phyloP scores from a whole-genome alignment of 2,797 vertebrate genomes.

The Anniella stebbinsi region DNA sequence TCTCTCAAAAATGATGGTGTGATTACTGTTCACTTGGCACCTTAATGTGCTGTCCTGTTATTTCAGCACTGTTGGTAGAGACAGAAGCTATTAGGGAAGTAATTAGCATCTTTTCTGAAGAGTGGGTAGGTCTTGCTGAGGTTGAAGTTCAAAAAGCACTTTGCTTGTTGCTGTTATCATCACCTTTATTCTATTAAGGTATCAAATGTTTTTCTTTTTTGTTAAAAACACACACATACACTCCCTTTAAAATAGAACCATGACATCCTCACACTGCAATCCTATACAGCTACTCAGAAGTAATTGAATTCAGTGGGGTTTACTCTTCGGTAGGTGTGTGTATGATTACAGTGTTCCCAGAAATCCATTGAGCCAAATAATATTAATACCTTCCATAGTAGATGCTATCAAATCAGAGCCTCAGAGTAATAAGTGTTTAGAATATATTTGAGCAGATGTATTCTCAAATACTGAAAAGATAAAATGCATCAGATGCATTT shows the following conservation, averaged over 20 bases:
- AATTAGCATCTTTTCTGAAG: conserved; percentile 42
- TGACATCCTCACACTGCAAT: not conserved
- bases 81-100: conserved; percentile 35
- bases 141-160: conserved; percentile 57
- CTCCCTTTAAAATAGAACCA: not conserved
- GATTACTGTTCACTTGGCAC: conserved; percentile 50
- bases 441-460: conserved; percentile 10
- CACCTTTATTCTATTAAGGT: conserved; percentile 55
- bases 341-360: not conserved
- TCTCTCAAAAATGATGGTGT: conserved; percentile 39
- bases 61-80: conserved; percentile 51
- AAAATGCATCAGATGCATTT: not conserved
- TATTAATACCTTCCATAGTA: conserved; percentile 1
- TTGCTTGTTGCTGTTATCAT: conserved; percentile 39
- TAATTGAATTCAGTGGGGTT: not conserved
- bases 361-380: not conserved
- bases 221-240: not conserved
- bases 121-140: conserved; percentile 39
- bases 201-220: not conserved
- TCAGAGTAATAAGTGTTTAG: conserved; percentile 5
- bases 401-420: conserved; percentile 11
- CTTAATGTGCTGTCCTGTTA: conserved; percentile 45
- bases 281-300: not conserved
- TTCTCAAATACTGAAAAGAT: conserved; percentile 25
- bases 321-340: not conserved